Evolutionary conservation across 1,140 invertebrate species (phyloP).

Genomic region (Drosophila triauraria): DNA sequence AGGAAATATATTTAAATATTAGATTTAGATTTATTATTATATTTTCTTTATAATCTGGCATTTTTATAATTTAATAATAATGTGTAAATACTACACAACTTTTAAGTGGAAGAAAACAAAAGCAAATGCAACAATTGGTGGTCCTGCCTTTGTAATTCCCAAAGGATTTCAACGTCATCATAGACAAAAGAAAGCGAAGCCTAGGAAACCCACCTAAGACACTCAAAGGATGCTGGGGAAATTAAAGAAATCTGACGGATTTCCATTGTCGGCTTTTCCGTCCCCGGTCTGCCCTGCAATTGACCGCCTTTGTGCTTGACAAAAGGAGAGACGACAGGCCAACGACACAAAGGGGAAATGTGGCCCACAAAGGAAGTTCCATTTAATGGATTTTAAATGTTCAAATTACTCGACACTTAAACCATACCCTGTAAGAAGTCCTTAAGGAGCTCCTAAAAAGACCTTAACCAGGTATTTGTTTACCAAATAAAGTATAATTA

Average conservation of each 20-base stretch:
- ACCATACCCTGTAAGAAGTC: constrained; percentile 1
- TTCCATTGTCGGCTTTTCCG: constrained; percentile 45
- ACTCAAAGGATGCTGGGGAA: constrained; percentile 36
- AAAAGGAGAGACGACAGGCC: constrained; percentile 19
- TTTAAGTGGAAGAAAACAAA: neutral
- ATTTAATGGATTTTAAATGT: constrained; percentile 42
- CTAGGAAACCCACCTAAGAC: constrained; percentile 8
- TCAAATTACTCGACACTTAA: constrained; percentile 8
- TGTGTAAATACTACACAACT: neutral
- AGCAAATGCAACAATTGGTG: neutral
- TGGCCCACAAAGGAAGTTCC: constrained; percentile 36
- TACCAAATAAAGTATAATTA: constrained; percentile 6
- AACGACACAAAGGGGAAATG: constrained; percentile 33
- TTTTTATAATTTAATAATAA: no score
- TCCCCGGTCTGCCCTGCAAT: constrained; percentile 26
- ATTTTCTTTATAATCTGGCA: no score
- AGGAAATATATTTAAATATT: neutral
- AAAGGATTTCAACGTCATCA: neutral
- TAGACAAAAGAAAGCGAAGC: constrained; percentile 17
- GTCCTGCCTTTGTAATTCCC: neutral
- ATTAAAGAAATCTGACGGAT: constrained; percentile 52
- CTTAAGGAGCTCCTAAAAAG: neutral
- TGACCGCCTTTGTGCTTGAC: constrained; percentile 39
- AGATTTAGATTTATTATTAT: no score
- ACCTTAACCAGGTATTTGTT: constrained; percentile 4